Evolutionary conservation across 2,113 vertebrate species (phyloP).

Genomic region (Elaphurus davidianus): DNA sequence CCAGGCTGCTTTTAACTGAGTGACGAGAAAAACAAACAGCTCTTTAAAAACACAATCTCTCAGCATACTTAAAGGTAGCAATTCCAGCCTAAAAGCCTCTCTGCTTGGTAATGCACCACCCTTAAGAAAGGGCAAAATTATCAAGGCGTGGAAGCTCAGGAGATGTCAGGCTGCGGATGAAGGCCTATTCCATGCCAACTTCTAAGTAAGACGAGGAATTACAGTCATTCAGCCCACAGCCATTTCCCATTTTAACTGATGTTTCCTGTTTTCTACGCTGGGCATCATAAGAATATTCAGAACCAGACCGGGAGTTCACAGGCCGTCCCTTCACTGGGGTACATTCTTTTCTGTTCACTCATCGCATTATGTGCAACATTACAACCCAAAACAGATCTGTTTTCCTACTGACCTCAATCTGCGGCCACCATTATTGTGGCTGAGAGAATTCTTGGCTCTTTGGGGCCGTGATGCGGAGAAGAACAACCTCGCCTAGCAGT

Average conservation of each 20-base stretch:
- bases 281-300: constrained; percentile 46
- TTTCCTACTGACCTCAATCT: constrained; percentile 67
- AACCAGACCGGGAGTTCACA: constrained; percentile 25
- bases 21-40: constrained; percentile 39
- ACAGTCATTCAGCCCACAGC: constrained; percentile 71
- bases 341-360: constrained; percentile 68
- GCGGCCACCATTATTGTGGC: neutral
- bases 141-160: constrained; percentile 3
- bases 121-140: constrained; percentile 56
- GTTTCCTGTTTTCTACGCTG: constrained; percentile 70
- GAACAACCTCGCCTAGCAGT: rapidly evolving
- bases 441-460: neutral
- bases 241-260: constrained; percentile 72
- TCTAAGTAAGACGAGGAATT: constrained; percentile 57
- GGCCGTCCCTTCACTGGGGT: constrained; percentile 8
- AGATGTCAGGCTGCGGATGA: neutral
- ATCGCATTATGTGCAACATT: neutral
- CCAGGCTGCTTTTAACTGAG: constrained; percentile 47
- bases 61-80: constrained; percentile 46
- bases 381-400: constrained; percentile 43
- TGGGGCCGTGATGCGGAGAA: neutral
- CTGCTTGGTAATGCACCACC: neutral
- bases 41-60: constrained; percentile 37
- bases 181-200: constrained; percentile 33
- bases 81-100: constrained; percentile 51